Evolutionary conservation across 2,888 invertebrate species (phyloP), one percentile per base, ranked within the genome.

Genomic region (Romanomermis culicivorax): DNA sequence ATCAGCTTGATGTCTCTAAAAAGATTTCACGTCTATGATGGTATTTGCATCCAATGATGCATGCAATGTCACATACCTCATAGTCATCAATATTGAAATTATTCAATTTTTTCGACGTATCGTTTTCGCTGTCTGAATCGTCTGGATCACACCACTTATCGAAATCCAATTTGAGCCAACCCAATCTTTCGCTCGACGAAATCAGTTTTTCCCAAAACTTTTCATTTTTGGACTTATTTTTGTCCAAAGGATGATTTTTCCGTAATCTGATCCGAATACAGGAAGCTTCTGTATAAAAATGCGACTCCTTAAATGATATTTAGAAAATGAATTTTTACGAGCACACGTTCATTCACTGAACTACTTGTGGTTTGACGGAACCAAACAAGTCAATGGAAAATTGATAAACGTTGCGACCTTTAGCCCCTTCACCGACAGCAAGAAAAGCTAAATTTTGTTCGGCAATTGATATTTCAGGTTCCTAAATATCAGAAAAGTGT

Each of bases 141-240:
- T 71, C 56, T n/a, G 58, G 57, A 42, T 60, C 61, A 26, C 55
- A 30, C 60, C 59, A 69, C 53, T 66, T 66, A 57, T 71, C 70
- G 64, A 72, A 72, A 59, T 72, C 71, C 54, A 71, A 67, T 57
- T 70, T 71, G 27, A 72, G 61, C 72, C 72, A 72, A 7, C 7
- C 7, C 7, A 17, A 45, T 45, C 23, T 45, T 23, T 45, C n/a
- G 7, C 23, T 11, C 14, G 7, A 17, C n/a, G 7, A 11, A 11
- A 23, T 45, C 11, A 45, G 47, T 7, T 23, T 11, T 23, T 11
- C 14, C 47, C 47, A 45, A 7, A 11, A 45, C 11, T 23, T 36
- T 14, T 36, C 36, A 11, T 17, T 17, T 36, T 11, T 17, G 17
- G 11, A 17, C 11, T 36, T 36, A 11, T 36, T 11, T 17, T 36